Conservation (phyloP, 92 coral and sea anemone species). For the Palythoa heliodiscus region DNA sequence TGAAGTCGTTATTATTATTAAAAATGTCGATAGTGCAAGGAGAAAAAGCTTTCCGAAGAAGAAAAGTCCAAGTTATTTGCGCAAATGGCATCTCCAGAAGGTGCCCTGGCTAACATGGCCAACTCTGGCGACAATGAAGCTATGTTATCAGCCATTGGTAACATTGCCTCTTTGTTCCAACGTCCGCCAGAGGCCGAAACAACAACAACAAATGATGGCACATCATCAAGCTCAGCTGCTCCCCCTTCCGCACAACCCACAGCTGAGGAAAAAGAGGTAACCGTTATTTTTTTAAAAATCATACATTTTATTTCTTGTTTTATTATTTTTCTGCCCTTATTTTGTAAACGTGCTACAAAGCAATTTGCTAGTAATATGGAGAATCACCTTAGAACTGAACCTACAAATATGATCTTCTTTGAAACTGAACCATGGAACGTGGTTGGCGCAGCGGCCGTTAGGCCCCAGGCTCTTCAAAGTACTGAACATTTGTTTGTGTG, state of each 20-base stretch:
- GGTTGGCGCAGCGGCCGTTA: no score
- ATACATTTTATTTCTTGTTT: no score
- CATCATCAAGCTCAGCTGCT: not conserved
- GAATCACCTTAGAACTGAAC: no score
- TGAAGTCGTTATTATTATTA: not conserved
- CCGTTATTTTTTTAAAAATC: not conserved
- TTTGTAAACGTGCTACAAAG: no score
- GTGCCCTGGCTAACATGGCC: slow-evolving; percentile 28
- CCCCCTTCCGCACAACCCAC: slow-evolving; percentile 2
- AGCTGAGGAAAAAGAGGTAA: slow-evolving; percentile 22
- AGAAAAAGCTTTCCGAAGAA: slow-evolving; percentile 19
- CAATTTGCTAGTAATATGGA: no score
- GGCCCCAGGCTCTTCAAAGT: no score
- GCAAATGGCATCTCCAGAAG: slow-evolving; percentile 14
- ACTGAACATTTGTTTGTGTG: no score
- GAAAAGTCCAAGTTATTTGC: slow-evolving; percentile 11
- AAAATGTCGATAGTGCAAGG: slow-evolving; percentile 7
- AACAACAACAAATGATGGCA: not conserved
- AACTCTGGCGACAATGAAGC: slow-evolving; percentile 19
- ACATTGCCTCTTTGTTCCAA: slow-evolving; percentile 6
- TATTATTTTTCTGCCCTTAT: no score
- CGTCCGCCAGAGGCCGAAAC: not conserved
- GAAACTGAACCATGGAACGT: no score
- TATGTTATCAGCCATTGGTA: slow-evolving; percentile 25
- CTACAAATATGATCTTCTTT: no score